Conservation (phyloP, 2,113 vertebrate genomes). For the Campylorhamphus procurvoides region DNA sequence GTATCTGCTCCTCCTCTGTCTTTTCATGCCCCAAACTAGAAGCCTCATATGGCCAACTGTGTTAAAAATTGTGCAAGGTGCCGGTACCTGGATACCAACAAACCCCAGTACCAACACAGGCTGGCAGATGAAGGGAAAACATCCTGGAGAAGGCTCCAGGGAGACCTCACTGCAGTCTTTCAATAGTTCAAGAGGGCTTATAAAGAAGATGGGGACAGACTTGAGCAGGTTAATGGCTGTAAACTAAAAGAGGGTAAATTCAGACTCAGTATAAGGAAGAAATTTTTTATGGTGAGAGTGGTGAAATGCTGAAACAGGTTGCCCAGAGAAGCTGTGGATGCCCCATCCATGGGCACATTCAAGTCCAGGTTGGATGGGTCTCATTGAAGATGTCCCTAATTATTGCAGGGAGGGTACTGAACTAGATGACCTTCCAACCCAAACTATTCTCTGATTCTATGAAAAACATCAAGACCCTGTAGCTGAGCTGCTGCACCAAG, state of each 20-base stretch:
- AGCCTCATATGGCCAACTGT: neutral
- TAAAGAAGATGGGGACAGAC: neutral
- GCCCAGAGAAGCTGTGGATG: neutral
- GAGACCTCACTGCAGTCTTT: neutral
- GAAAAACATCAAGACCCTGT: neutral
- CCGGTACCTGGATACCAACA: neutral
- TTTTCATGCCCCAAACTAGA: neutral
- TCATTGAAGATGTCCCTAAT: neutral
- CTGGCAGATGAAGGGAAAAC: neutral
- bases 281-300: neutral
- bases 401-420: neutral
- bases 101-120: neutral
- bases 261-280: neutral
- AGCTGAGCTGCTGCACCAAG: slow-evolving; percentile 11
- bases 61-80: neutral
- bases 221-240: neutral
- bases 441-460: neutral
- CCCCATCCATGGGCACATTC: neutral
- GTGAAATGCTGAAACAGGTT: neutral
- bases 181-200: neutral
- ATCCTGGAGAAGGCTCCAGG: neutral
- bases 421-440: neutral
- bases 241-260: neutral
- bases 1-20: neutral
- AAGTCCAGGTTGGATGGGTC: neutral